phyloP scores from a whole-genome alignment of 2,888 invertebrate species.

The Drosophila pegasa region DNA sequence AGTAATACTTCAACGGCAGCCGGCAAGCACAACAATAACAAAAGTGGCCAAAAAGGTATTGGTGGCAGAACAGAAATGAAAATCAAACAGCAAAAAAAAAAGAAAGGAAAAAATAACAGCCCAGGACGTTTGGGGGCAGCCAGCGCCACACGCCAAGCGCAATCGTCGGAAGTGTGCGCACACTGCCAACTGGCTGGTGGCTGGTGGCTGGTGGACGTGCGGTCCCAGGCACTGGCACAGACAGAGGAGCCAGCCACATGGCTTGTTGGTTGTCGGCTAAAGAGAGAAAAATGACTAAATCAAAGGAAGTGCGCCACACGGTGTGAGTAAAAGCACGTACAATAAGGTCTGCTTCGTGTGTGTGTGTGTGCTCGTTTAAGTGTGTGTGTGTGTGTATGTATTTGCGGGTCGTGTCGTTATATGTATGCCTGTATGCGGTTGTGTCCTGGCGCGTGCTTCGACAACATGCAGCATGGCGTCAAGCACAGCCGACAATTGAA shows the following conservation, averaged over 20 bases:
- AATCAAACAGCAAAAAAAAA: constrained; percentile 65
- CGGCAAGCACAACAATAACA: constrained; percentile 42
- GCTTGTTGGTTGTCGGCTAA: constrained; percentile 72
- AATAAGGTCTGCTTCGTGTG: constrained; percentile 51
- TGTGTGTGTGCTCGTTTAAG: constrained; percentile 36
- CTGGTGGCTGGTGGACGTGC: constrained; percentile 44
- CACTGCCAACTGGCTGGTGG: constrained; percentile 51
- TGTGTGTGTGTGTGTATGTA: constrained; percentile 20
- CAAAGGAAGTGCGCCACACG: constrained; percentile 81
- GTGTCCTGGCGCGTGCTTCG: constrained; percentile 77
- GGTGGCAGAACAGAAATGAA: constrained; percentile 71
- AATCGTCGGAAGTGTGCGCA: constrained; percentile 75
- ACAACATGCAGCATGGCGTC: constrained; percentile 67
- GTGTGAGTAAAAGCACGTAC: constrained; percentile 74
- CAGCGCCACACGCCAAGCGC: constrained; percentile 60
- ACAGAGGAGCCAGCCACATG: constrained; percentile 44
- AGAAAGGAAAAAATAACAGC: constrained; percentile 19
- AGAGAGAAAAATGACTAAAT: constrained; percentile 83
- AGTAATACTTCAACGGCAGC: constrained; percentile 53
- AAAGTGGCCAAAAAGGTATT: constrained; percentile 67
- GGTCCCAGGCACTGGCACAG: constrained; percentile 38
- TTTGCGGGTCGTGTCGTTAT: constrained; percentile 46
- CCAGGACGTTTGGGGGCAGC: constrained; percentile 50
- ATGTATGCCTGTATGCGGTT: constrained; percentile 48
- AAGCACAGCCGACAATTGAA: constrained; percentile 47